Evolutionary conservation across 2,113 vertebrate genomes (phyloP).

Genomic region (Catharus bicknelli): DNA sequence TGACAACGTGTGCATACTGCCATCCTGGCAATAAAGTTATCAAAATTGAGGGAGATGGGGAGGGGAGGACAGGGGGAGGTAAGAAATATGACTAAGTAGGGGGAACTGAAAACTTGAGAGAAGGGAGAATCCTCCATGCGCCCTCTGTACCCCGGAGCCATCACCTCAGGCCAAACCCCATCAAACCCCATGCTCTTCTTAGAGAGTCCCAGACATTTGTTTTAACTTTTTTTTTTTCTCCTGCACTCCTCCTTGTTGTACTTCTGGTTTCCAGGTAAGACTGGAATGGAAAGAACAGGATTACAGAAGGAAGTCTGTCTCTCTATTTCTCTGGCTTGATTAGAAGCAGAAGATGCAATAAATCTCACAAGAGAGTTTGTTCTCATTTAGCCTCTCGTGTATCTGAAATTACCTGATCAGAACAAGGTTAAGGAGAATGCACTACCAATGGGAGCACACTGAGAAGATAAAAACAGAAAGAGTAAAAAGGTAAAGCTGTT

Average conservation of each 20-base stretch:
- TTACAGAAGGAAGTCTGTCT: conserved; percentile 30
- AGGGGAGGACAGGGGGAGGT: neutral
- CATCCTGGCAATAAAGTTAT: conserved; percentile 23
- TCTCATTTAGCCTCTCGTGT: neutral
- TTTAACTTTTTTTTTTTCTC: conserved; percentile 1
- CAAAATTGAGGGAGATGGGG: neutral
- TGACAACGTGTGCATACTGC: neutral
- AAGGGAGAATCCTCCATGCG: neutral
- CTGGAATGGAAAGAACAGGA: conserved; percentile 28
- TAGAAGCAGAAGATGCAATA: conserved; percentile 59
- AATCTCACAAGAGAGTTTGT: conserved; percentile 34
- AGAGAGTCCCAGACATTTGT: conserved; percentile 15
- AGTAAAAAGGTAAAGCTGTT: neutral
- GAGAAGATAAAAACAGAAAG: neutral
- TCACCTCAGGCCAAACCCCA: neutral
- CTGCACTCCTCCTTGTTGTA: conserved; percentile 51
- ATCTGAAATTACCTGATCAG: conserved; percentile 23
- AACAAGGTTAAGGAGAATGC: neutral
- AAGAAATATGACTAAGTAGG: neutral
- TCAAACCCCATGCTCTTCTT: neutral
- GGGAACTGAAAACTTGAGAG: neutral
- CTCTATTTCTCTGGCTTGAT: conserved; percentile 38
- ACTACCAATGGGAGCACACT: neutral
- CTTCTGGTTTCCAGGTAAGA: conserved; percentile 29
- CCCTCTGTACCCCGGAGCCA: neutral